A percentile compares a stretch with the other conserved stretches of the same genome.
Conservation (phyloP, 1,140 invertebrate species). For the Goniozus legneri region DNA sequence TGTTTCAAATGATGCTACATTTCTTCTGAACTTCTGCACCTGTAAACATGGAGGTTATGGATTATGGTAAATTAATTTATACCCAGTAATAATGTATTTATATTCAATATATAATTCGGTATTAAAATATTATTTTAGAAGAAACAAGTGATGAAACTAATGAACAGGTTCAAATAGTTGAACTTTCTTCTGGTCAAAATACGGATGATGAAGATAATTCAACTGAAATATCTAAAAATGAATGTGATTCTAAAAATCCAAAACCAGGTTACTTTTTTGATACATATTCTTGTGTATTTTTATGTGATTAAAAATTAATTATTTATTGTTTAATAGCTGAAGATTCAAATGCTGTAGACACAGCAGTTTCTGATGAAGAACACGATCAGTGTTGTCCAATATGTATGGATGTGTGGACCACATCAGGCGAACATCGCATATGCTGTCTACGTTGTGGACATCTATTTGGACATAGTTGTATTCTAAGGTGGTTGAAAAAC, state of each 20-base stretch:
- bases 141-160: not conserved
- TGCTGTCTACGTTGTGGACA: constrained; percentile 86
- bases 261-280: not conserved
- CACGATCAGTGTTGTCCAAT: constrained; percentile 78
- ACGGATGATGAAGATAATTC: not conserved
- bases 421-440: constrained; percentile 78
- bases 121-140: not conserved
- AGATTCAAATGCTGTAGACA: too few species aligned
- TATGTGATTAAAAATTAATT: too few species aligned
- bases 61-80: not conserved
- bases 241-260: too few species aligned
- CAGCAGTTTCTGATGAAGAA: constrained; percentile 43
- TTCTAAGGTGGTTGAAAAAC: constrained; percentile 70
- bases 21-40: too few species aligned
- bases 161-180: not conserved
- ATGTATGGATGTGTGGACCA: constrained; percentile 83
- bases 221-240: not conserved
- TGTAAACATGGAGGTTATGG: not conserved
- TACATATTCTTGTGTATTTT: not conserved
- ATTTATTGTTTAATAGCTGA: too few species aligned
- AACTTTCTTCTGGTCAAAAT: not conserved
- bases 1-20: not conserved
- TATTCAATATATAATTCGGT: not conserved
- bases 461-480: constrained; percentile 82
- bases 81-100: not conserved